Percentiles rank a stretch among this genome's conserved stretches.
These are phyloP conservation scores for Melinopterus prodromus DNA, from an alignment of 2,888 invertebrate genomes.

Conservation along the genomic window DNA sequence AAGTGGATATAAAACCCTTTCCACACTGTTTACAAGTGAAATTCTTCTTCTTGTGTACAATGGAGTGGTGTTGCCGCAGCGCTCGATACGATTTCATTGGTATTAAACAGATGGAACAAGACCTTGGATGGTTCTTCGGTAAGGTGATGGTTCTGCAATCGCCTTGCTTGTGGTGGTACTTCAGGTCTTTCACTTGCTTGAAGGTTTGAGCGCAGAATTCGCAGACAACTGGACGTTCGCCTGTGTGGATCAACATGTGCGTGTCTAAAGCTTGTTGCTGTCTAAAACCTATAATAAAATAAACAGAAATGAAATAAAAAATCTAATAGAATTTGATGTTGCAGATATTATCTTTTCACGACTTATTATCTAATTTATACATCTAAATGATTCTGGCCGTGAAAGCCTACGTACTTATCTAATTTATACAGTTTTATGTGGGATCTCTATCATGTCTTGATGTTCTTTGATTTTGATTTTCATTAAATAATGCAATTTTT, in stretches of 20 bases:
- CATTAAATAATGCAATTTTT: no score
- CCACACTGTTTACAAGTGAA: constrained; percentile 40
- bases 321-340: background rate
- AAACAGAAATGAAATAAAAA: background rate
- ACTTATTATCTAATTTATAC: no score
- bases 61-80: constrained; percentile 34
- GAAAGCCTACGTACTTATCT: no score
- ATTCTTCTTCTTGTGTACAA: constrained; percentile 33
- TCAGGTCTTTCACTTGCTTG: constrained; percentile 13
- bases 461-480: no score
- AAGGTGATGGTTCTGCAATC: background rate
- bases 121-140: constrained; percentile 5
- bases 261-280: constrained; percentile 33
- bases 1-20: constrained; percentile 37
- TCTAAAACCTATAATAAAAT: constrained; percentile 32
- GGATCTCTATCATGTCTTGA: no score
- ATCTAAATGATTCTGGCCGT: no score
- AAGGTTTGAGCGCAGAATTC: constrained; percentile 36
- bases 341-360: no score
- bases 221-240: constrained; percentile 32
- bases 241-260: constrained; percentile 19
- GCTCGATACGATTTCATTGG: constrained; percentile 34
- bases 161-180: background rate
- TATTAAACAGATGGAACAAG: constrained; percentile 36
- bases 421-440: no score